phyloP scores from a whole-genome alignment of 2,888 invertebrate genomes.

The Hypselothyrea guttata region DNA sequence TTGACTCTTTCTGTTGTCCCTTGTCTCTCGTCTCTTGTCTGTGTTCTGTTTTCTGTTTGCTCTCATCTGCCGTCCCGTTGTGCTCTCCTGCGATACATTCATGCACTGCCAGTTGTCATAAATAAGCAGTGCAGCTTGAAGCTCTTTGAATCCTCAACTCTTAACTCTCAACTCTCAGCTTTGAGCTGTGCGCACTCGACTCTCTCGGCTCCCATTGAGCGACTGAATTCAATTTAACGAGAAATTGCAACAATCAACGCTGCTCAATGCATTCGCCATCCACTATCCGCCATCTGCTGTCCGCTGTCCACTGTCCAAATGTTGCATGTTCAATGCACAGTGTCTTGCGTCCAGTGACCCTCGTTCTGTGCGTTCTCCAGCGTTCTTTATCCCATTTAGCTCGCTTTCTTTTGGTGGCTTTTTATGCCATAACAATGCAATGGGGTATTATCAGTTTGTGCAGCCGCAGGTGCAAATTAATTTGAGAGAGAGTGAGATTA shows the following conservation, averaged over 20 bases:
- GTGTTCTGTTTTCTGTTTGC: background rate
- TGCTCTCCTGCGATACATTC: too few relatives aligned
- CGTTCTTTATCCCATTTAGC: conserved; percentile 19
- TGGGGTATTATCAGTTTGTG: background rate
- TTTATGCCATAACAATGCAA: conserved; percentile 2
- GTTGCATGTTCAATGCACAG: background rate
- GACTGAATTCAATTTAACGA: conserved; percentile 76
- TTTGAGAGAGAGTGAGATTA: too few relatives aligned
- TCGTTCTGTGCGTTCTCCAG: conserved; percentile 4
- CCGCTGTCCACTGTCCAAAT: background rate
- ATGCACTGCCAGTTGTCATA: conserved; percentile 49
- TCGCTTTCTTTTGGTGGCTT: background rate
- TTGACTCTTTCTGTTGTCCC: too few relatives aligned
- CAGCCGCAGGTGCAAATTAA: background rate
- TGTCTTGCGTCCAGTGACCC: conserved; percentile 7
- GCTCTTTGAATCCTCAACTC: conserved; percentile 12
- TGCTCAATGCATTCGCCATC: conserved; percentile 35
- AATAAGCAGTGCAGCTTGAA: conserved; percentile 50
- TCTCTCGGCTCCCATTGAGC: conserved; percentile 50
- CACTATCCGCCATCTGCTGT: background rate
- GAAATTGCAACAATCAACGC: conserved; percentile 76
- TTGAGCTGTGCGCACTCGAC: conserved; percentile 2
- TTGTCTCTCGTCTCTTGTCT: too few relatives aligned
- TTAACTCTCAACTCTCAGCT: conserved; percentile 4
- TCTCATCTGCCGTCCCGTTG: background rate